Evolutionary conservation across 2,888 invertebrate genomes (phyloP).

Genomic region (Celastrina argiolus): DNA sequence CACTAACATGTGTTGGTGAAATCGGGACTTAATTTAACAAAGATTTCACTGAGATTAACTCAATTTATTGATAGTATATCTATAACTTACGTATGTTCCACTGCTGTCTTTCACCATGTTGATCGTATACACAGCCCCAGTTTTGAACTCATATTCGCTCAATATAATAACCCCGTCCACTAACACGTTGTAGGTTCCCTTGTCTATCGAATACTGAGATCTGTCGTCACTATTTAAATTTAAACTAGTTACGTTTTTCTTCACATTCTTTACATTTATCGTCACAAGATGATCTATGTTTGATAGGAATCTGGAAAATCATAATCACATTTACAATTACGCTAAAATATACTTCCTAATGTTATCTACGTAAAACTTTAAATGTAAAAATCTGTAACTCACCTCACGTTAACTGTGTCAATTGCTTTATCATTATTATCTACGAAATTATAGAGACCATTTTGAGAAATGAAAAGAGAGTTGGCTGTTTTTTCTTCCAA

Average conservation of each 20-base stretch:
- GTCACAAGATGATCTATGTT: constrained; percentile 44
- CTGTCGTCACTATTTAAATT: constrained; percentile 43
- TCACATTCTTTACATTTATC: constrained; percentile 45
- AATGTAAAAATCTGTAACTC: constrained; percentile 30
- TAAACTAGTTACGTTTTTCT: constrained; percentile 47
- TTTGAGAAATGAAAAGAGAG: constrained; percentile 56
- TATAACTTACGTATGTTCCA: constrained; percentile 51
- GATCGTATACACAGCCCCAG: constrained; percentile 83
- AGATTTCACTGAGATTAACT: too few relatives aligned
- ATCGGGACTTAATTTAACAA: too few relatives aligned
- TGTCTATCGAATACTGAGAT: constrained; percentile 45
- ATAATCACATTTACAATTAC: not conserved
- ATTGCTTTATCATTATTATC: constrained; percentile 68
- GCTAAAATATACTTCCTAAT: not conserved
- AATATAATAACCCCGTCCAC: constrained; percentile 50
- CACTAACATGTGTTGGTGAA: too few relatives aligned
- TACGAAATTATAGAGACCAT: constrained; percentile 50
- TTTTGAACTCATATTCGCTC: constrained; percentile 54
- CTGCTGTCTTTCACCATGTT: constrained; percentile 57
- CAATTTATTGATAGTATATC: not conserved
- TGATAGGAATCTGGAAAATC: constrained; percentile 56
- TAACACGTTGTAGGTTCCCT: constrained; percentile 56
- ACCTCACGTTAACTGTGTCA: constrained; percentile 61
- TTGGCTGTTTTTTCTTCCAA: constrained; percentile 58
- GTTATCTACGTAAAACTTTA: not conserved